A percentile compares a stretch with the other conserved stretches of the same genome.
These are phyloP conservation scores for Cancer borealis DNA, from an alignment of 2,888 invertebrate genomes.

Conservation along the genomic window DNA sequence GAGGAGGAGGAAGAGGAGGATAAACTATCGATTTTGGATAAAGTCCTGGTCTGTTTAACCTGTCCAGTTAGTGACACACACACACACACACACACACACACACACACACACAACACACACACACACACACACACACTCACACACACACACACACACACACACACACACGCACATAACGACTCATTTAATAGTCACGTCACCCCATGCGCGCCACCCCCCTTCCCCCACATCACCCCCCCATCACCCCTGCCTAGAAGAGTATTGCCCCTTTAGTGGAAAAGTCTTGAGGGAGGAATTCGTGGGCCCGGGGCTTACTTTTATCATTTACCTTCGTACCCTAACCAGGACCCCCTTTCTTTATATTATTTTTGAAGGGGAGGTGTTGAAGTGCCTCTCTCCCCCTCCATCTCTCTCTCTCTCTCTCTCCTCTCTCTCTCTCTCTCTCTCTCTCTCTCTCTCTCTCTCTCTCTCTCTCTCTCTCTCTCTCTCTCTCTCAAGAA, in stretches of 20 bases:
- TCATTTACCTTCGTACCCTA: slow-evolving; percentile 6
- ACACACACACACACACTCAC: not conserved
- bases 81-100: slow-evolving; percentile 20
- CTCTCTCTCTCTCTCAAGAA: not conserved
- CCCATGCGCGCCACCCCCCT: no score
- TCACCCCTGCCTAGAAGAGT: no score
- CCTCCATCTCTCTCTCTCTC: not conserved
- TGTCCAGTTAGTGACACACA: not conserved
- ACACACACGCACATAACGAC: not conserved
- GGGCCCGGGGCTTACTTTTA: not conserved
- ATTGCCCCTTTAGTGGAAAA: no score
- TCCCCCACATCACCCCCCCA: no score
- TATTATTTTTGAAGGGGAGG: no score
- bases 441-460: slow-evolving; percentile 12
- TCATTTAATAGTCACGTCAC: no score
- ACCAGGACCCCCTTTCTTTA: not conserved
- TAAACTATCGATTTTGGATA: not conserved
- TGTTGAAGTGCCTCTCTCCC: not conserved
- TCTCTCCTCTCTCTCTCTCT: not conserved
- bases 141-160: not conserved
- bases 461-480: not conserved
- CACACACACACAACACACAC: not conserved
- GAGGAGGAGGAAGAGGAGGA: not conserved
- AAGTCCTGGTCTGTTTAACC: not conserved
- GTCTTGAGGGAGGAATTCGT: not conserved